Evolutionary conservation across 2,113 vertebrate species (phyloP).

Genomic region (Emydocephalus ijimae): DNA sequence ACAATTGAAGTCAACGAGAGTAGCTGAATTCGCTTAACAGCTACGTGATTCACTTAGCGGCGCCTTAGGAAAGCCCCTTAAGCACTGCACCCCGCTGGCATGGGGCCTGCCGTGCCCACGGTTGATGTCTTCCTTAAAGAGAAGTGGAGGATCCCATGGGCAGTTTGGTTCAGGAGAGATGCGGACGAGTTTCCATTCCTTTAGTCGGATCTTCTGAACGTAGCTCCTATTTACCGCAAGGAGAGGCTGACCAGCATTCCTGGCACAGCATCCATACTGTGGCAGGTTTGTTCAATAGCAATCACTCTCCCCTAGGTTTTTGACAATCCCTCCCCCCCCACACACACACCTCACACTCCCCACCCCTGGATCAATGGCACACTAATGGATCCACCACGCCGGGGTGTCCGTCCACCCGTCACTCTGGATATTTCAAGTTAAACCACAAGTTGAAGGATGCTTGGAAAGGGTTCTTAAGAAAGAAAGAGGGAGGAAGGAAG

Average conservation of each 20-base stretch:
- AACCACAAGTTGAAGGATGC: neutral
- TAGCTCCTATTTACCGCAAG: neutral
- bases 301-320: neutral
- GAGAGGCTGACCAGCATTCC: fast-evolving
- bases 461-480: neutral
- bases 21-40: neutral
- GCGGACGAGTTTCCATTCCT: no score
- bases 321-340: fast-evolving
- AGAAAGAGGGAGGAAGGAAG: no score
- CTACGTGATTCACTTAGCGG: no score
- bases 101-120: neutral
- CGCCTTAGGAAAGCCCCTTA: neutral
- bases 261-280: fast-evolving
- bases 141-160: neutral
- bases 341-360: no score
- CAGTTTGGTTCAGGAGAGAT: no score
- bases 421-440: neutral
- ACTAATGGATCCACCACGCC: neutral
- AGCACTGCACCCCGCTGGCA: fast-evolving
- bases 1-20: neutral
- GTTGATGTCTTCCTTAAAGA: neutral
- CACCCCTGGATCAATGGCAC: neutral
- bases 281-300: neutral
- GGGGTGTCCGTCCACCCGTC: neutral
- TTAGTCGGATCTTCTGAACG: no score